phyloP scores from a whole-genome alignment of 2,797 vertebrate species.

The Microctenopoma lineatum region DNA sequence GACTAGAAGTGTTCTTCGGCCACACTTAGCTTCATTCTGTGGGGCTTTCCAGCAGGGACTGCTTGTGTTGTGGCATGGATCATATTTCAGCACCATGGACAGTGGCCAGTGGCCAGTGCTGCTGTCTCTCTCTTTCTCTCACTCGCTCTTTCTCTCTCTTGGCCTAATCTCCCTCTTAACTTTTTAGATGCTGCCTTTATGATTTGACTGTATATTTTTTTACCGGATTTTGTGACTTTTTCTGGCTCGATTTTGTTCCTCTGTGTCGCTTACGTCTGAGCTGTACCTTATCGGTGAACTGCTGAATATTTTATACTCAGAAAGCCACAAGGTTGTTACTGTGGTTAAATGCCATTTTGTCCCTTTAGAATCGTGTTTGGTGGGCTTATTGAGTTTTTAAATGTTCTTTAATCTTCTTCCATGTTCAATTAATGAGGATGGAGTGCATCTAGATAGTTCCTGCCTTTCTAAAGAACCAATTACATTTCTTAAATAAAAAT shows the following conservation, averaged over 20 bases:
- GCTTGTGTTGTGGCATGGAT: conserved; percentile 41
- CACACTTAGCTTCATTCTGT: conserved; percentile 28
- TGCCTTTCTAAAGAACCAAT: neutral
- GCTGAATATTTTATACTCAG: conserved; percentile 72
- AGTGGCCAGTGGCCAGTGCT: conserved; percentile 45
- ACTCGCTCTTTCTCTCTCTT: neutral
- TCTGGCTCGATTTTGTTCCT: conserved; percentile 22
- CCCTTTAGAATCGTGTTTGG: conserved; percentile 23
- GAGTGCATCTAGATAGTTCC: neutral
- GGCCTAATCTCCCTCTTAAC: conserved; percentile 31
- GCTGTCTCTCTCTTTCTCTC: neutral
- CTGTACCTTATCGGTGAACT: conserved; percentile 36
- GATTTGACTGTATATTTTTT: conserved; percentile 32
- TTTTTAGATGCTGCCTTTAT: conserved; percentile 27
- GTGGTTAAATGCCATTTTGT: conserved; percentile 56
- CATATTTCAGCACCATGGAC: conserved; percentile 74
- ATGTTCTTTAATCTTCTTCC: conserved; percentile 15
- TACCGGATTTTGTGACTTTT: neutral
- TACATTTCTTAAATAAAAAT: neutral
- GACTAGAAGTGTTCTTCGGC: conserved; percentile 19
- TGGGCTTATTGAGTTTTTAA: conserved; percentile 53
- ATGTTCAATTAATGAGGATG: conserved; percentile 4
- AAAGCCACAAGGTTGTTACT: conserved; percentile 64
- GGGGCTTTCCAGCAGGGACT: conserved; percentile 21
- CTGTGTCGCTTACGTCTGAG: neutral